Base-by-base conservation (phyloP, 2,888 invertebrate genomes). In the Ernsta delagoae region DNA sequence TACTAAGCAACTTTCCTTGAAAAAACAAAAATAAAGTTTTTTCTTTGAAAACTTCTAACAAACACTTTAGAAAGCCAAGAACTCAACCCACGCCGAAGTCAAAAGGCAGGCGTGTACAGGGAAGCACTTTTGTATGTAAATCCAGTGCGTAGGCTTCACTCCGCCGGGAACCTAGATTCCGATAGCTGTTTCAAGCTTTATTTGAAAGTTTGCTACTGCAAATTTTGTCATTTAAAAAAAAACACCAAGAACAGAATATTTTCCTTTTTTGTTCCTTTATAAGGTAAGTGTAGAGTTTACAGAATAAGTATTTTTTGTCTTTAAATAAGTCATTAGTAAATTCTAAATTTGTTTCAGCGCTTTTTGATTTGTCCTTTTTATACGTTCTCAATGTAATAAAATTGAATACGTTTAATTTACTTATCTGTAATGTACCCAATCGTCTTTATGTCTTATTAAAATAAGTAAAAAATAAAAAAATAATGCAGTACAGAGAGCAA, bases 91-190 rank as follows among this genome's bases (percentile, higher is more conserved):
- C 92, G 92, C 92, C 74, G 83, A 91, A 87, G 85, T 85, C 86
- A 83, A 86, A 86, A 83, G 82, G 82, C 79, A 73, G 65, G 79
- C 83, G 83, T 83, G 83, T 82, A 81, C 78, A 78, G 82, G 87
- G 85, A 87, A 88, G 89, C 90, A 92, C 91, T 91, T 92, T 92
- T 92, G 92, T 92, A 92, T 92, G 92, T 89, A 90, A 92, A 92
- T 75, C 62, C 41, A 76, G 77, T 79, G 89, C 89, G 92, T 91
- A 90, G 90, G 91, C 85, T 86, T 81, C 83, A 83, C 81, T 85
- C 88, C 89, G 62, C 62, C 61, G 57, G 39, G 68, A 68, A 62
- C 63, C 68, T 69, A 63, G 62, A 69, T 69, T 69, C 56, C 59
- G 68, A 62, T 68, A 68, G 74, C 73, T 73, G 73, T 73, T 75